Percentiles rank a stretch among this genome's conserved stretches.
These are phyloP conservation scores for Caenorhabditis sulstoni DNA, from an alignment of 2,888 invertebrate genomes.

Conservation along the genomic window DNA sequence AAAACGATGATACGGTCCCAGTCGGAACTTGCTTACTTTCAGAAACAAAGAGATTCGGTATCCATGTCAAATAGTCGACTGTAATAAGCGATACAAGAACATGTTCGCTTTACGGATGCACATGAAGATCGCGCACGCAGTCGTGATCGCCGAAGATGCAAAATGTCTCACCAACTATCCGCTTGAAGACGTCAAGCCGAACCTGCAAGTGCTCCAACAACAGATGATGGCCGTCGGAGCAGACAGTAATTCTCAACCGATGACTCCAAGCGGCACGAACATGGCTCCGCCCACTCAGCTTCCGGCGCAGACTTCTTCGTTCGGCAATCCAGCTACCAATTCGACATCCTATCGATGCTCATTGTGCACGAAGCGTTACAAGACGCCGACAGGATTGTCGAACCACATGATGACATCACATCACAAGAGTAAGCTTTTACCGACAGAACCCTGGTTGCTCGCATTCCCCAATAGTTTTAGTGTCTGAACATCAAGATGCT, in stretches of 20 bases:
- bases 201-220: slow-evolving; percentile 8
- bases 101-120: slow-evolving; percentile 55
- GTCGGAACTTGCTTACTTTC: slow-evolving; percentile 3
- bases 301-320: too few species aligned
- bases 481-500: slow-evolving; percentile 39
- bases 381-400: slow-evolving; percentile 61
- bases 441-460: not conserved
- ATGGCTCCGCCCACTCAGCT: too few species aligned
- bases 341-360: slow-evolving; percentile 56
- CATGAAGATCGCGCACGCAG: slow-evolving; percentile 51
- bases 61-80: slow-evolving; percentile 60
- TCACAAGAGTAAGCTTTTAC: slow-evolving; percentile 53
- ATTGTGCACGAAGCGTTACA: slow-evolving; percentile 66
- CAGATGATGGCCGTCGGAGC: not conserved
- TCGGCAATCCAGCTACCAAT: slow-evolving; percentile 34
- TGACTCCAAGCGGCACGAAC: too few species aligned
- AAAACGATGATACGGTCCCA: too few species aligned
- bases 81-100: slow-evolving; percentile 64
- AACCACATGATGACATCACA: slow-evolving; percentile 64
- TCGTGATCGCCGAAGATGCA: slow-evolving; percentile 35
- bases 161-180: slow-evolving; percentile 36
- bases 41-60: slow-evolving; percentile 56
- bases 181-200: slow-evolving; percentile 19
- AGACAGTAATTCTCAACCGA: not conserved
- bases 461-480: slow-evolving; percentile 4